These are phyloP conservation scores for Furnarius figulus DNA, from an alignment of 2,113 vertebrate genomes.

Conservation along the genomic window DNA sequence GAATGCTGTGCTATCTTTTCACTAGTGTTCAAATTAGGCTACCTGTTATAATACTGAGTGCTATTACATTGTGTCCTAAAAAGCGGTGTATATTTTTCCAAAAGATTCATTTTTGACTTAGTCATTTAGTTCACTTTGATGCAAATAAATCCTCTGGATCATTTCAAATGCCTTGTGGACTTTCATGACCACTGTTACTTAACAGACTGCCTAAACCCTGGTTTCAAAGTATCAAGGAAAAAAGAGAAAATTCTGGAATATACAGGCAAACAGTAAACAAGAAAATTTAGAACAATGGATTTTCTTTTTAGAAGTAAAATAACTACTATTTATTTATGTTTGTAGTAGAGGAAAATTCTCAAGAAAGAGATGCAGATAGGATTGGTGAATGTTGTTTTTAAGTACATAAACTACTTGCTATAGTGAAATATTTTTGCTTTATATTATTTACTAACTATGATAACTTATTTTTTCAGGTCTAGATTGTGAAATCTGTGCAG, in stretches of 20 bases:
- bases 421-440: background rate
- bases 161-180: background rate
- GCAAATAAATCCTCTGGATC: background rate
- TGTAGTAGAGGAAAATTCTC: background rate
- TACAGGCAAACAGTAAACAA: background rate
- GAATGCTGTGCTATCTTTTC: constrained; percentile 21
- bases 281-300: background rate
- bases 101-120: background rate
- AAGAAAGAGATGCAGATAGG: background rate
- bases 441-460: background rate
- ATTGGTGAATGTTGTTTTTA: background rate
- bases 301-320: background rate
- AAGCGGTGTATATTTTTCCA: background rate
- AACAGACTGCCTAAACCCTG: background rate
- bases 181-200: background rate
- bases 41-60: background rate
- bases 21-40: background rate
- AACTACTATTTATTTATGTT: background rate
- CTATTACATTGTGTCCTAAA: background rate
- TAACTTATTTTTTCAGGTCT: background rate
- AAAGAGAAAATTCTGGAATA: background rate
- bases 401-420: background rate
- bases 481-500: background rate
- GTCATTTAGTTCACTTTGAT: background rate
- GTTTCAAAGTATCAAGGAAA: background rate